Base-by-base conservation (phyloP, 64 coral and sea anemone genomes). In the Porites lutea region DNA sequence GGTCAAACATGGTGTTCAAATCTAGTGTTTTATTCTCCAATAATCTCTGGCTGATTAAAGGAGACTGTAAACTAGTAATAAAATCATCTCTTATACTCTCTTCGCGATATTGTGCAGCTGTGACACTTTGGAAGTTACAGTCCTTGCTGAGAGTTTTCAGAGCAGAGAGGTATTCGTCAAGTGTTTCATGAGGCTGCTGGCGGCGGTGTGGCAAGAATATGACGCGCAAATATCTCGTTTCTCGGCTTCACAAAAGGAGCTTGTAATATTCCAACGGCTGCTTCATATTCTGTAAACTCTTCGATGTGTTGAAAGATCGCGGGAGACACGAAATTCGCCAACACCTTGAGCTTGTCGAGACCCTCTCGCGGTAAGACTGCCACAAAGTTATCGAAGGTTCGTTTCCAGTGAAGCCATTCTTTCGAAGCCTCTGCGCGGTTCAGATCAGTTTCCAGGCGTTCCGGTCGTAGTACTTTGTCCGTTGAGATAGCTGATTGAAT, bases 281-380 rank as follows among this genome's bases (percentile, higher is more conserved):
- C 47, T 81, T 82, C 54, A 48, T 79, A 88, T 8, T 79, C n/a
- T 6, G 64, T 55, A 55, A 59, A 87, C 21, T 88, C 92, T 50
- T 93, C 92, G 15, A 81, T 93, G 72, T 88, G 60, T 46, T 93
- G 92, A 15, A 88, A 88, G 50, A 88, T 93, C 48, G 22, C 7
- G 14, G 75, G 92, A 19, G 77, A 88, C 22, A 87, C 74, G 48
- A 67, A 93, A 53, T 78, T 87, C 2, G 82, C 48, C 45, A 86
- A 77, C 16, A 93, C 82, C 19, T 0, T 8, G 9, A 86, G 58
- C 58, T 68, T 87, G 48, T 93, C 22, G 6, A 87, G 46, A 45
- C n/a, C 83, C 14, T 51, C 21, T 77, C 78, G 65, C 70, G 82
- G 86, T 72, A 88, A 59, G 13, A 88, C 86, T 8, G 52, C 66